Percentiles rank a stretch among this genome's conserved stretches.
phyloP scores from a whole-genome alignment of 2,888 invertebrate species.

The Deroplatys truncata region DNA sequence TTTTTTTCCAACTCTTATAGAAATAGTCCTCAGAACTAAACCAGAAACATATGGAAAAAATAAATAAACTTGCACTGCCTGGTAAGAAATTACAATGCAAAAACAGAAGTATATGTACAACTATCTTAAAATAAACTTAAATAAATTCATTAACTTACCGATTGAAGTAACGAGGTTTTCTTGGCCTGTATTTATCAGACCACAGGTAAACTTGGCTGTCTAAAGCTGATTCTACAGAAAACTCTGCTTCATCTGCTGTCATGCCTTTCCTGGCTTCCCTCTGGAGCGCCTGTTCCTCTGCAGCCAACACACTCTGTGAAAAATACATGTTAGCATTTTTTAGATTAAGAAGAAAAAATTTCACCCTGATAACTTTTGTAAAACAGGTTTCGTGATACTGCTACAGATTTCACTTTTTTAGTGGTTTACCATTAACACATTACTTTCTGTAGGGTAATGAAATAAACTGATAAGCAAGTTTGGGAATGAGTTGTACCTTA shows the following conservation, averaged over 20 bases:
- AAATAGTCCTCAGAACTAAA: too few relatives aligned
- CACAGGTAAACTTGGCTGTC: slow-evolving; percentile 87
- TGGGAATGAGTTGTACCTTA: too few relatives aligned
- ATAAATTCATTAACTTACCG: slow-evolving; percentile 42
- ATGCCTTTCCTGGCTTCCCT: slow-evolving; percentile 80
- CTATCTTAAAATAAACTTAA: background rate
- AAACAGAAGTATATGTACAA: too few relatives aligned
- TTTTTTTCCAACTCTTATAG: too few relatives aligned
- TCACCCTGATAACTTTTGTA: background rate
- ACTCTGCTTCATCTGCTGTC: slow-evolving; percentile 82
- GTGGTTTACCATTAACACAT: too few relatives aligned
- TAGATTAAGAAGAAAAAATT: background rate
- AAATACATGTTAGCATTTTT: background rate
- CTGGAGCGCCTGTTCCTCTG: slow-evolving; percentile 65
- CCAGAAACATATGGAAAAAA: too few relatives aligned
- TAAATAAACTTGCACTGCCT: too few relatives aligned
- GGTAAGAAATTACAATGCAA: too few relatives aligned
- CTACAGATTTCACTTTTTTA: too few relatives aligned
- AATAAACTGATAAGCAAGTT: too few relatives aligned
- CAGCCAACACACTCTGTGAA: slow-evolving; percentile 48
- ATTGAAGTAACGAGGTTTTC: slow-evolving; percentile 98
- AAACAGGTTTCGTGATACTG: background rate
- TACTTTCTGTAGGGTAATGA: too few relatives aligned
- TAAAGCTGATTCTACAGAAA: slow-evolving; percentile 83
- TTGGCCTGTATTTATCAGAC: slow-evolving; percentile 97